A percentile compares a stretch with the other conserved stretches of the same genome.
Conservation (phyloP, 2,113 vertebrate genomes). For the Piaya cayana region DNA sequence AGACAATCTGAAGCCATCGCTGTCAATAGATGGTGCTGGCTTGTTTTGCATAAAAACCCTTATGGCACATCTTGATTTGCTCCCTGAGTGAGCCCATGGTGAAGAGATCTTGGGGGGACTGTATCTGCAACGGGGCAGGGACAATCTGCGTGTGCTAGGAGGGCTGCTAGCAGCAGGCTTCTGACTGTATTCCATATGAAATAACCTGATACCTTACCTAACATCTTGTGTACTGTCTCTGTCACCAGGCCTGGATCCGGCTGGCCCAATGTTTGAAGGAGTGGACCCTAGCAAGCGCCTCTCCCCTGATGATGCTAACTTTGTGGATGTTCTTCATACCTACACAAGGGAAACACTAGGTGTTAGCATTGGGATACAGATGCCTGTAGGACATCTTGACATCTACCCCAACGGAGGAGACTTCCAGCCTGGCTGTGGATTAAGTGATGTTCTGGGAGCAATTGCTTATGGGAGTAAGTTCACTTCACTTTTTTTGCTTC, state of each 20-base stretch:
- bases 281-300: slow-evolving; percentile 82
- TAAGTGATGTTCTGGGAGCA: slow-evolving; percentile 83
- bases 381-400: slow-evolving; percentile 93
- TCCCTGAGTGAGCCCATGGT: fast-evolving
- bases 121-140: not conserved
- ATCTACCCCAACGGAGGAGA: slow-evolving; percentile 96
- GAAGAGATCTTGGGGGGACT: not conserved
- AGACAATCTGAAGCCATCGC: not conserved
- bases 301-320: slow-evolving; percentile 92
- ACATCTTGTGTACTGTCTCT: not conserved
- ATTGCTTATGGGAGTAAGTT: slow-evolving; percentile 88
- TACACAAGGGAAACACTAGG: slow-evolving; percentile 90
- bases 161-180: not conserved
- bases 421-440: slow-evolving; percentile 89
- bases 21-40: not conserved
- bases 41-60: not conserved
- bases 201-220: not conserved
- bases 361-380: slow-evolving; percentile 94
- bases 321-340: slow-evolving; percentile 96
- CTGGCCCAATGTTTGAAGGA: slow-evolving; percentile 96
- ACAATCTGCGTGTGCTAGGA: not conserved
- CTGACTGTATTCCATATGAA: not conserved
- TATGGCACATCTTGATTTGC: fast-evolving
- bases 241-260: slow-evolving; percentile 89
- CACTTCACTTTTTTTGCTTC: not conserved